Evolutionary conservation across 2,113 vertebrate genomes (phyloP).

Genomic region (Camelus bactrianus): DNA sequence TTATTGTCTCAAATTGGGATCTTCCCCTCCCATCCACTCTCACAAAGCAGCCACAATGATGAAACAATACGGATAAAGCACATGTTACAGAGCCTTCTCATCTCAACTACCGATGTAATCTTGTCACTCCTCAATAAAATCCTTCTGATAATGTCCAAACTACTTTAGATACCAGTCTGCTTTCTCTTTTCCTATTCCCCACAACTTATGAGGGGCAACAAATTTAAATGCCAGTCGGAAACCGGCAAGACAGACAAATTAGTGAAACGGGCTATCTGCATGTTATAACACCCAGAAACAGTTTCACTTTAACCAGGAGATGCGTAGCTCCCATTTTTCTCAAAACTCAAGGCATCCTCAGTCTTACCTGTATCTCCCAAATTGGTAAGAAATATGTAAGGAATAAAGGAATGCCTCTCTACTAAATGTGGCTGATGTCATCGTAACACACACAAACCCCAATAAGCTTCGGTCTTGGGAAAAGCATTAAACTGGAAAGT

Average conservation of each 20-base stretch:
- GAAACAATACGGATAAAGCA: not conserved
- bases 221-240: not conserved
- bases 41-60: not conserved
- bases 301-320: not conserved
- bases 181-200: not conserved
- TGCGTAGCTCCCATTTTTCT: not conserved
- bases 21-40: not conserved
- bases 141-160: not conserved
- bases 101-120: not conserved
- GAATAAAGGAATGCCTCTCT: not conserved
- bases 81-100: not conserved
- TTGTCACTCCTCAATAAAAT: not conserved
- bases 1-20: not conserved
- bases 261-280: not conserved
- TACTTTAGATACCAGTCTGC: not conserved
- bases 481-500: not conserved
- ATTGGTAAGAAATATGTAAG: not conserved
- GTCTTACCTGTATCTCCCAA: slow-evolving; percentile 23
- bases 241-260: slow-evolving; percentile 13
- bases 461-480: not conserved
- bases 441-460: not conserved
- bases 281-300: not conserved
- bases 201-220: not conserved
- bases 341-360: not conserved
- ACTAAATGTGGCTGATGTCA: not conserved